A percentile compares a stretch with the other conserved stretches of the same genome.
phyloP scores from a whole-genome alignment of 2,797 vertebrate genomes.

The Rhincodon typus region DNA sequence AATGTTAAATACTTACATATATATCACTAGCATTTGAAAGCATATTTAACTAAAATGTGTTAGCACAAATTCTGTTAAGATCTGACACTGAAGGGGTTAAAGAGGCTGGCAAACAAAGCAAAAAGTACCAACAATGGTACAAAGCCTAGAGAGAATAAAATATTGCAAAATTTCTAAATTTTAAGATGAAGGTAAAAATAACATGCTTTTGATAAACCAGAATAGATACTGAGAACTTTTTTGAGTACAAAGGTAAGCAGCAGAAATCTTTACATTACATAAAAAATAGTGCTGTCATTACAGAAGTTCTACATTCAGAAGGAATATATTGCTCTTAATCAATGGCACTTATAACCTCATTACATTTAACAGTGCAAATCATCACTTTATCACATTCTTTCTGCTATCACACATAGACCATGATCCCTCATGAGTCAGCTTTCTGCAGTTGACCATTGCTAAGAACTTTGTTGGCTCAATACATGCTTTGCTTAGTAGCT shows the following conservation, averaged over 20 bases:
- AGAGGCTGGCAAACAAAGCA: constrained; percentile 5
- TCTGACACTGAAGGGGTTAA: not conserved
- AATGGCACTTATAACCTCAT: constrained; percentile 44
- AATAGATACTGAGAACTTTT: constrained; percentile 57
- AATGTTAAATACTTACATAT: constrained; percentile 28
- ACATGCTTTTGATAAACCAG: constrained; percentile 56
- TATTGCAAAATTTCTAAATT: constrained; percentile 47
- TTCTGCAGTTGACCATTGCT: constrained; percentile 30
- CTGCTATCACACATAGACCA: constrained; percentile 19
- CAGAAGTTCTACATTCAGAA: constrained; percentile 70
- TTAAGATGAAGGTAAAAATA: constrained; percentile 53
- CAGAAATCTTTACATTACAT: constrained; percentile 69
- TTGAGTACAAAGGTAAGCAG: constrained; percentile 60
- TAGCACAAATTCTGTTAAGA: not conserved
- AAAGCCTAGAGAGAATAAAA: constrained; percentile 41
- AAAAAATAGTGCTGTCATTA: constrained; percentile 55
- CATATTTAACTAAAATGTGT: not conserved
- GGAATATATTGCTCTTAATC: constrained; percentile 44
- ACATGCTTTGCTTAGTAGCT: constrained; percentile 20
- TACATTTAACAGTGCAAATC: constrained; percentile 52
- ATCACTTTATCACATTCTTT: constrained; percentile 49
- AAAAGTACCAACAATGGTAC: not conserved
- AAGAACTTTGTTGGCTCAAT: constrained; percentile 26
- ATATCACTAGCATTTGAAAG: constrained; percentile 24
- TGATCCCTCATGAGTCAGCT: constrained; percentile 29